Base-by-base conservation (phyloP, 2,888 invertebrate genomes). In the Argyra leucocephala region DNA sequence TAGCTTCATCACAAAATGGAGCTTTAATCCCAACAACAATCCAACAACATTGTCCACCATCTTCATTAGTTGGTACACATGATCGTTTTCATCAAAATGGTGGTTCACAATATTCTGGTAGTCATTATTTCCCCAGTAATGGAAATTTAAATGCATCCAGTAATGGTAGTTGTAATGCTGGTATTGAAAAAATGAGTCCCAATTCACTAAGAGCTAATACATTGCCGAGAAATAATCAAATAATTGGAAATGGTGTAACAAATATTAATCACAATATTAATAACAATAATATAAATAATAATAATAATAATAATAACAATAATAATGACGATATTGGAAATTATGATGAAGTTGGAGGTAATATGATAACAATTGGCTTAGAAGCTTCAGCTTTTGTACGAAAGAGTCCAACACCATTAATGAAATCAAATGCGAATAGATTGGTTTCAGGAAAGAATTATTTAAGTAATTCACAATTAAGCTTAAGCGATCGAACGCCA, bases 171-270 rank as follows among this genome's bases (percentile, higher is more conserved):
- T 67, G 69, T 26, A 65, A 71, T 58, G n/a, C 72, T 75, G 23
- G 76, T 78, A 77, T n/a, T 26, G 69, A 71, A 7, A 70, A 70
- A 22, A 64, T 68, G 22, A 70, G 70, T 62, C 78, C 68, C 24
- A 75, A 77, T 68, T 68, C 72, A 65, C 24, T 73, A 57, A 78
- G 89, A 58, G 88, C 90, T 1, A 87, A 88, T 23, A 90, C 90
- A 1, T 76, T 90, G 63, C 90, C 90, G 0, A 83, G 90, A 67
- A 89, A 89, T 71, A 88, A 70, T 24, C 66, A 67, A 10, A 18
- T 24, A 26, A 48, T 63, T 10, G 18, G 59, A 23, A 62, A 64
- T 18, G 48, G 18, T 18, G 48, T 48, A 1, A 31, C 5, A 7
- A 31, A 31, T 31, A 31, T 31, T 31, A 31, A 31, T 31, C 5